Evolutionary conservation across 2,797 vertebrate species (phyloP).

Genomic region (Sardinella longiceps): DNA sequence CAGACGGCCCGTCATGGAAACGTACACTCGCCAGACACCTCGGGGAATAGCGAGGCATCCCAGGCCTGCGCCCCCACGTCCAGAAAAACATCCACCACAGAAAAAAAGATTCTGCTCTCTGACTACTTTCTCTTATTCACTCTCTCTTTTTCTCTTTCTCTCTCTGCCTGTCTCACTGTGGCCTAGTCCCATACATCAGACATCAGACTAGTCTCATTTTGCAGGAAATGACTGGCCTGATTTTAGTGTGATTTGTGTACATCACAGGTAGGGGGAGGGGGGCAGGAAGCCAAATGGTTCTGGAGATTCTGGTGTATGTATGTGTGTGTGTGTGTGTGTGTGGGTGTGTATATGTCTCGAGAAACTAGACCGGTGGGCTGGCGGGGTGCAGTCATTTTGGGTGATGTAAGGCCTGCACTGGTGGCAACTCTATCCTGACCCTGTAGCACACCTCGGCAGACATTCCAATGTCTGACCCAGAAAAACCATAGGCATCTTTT

Average conservation of each 20-base stretch:
- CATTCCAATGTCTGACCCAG: constrained; percentile 52
- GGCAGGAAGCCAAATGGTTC: constrained; percentile 44
- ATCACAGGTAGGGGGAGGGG: constrained; percentile 61
- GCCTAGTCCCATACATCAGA: constrained; percentile 17
- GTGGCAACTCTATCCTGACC: constrained; percentile 37
- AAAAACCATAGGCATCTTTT: background rate
- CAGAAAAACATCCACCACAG: constrained; percentile 56
- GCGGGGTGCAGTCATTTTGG: background rate
- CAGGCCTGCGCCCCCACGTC: constrained; percentile 65
- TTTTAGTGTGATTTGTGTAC: constrained; percentile 59
- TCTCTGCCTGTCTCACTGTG: background rate
- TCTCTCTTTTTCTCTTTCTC: background rate
- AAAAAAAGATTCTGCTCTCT: background rate
- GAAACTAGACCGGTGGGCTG: constrained; percentile 8
- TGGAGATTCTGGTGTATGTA: constrained; percentile 22
- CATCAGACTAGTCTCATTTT: constrained; percentile 46
- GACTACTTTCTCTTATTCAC: background rate
- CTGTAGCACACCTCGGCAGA: constrained; percentile 41
- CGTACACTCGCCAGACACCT: constrained; percentile 79
- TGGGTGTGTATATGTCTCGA: background rate
- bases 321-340: constrained; percentile 35
- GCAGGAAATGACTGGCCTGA: constrained; percentile 65
- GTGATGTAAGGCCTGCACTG: constrained; percentile 41
- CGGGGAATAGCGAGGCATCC: constrained; percentile 76
- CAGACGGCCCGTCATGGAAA: constrained; percentile 73